Evolutionary conservation across 2,113 vertebrate species (phyloP).

Genomic region (Okapia johnstoni): DNA sequence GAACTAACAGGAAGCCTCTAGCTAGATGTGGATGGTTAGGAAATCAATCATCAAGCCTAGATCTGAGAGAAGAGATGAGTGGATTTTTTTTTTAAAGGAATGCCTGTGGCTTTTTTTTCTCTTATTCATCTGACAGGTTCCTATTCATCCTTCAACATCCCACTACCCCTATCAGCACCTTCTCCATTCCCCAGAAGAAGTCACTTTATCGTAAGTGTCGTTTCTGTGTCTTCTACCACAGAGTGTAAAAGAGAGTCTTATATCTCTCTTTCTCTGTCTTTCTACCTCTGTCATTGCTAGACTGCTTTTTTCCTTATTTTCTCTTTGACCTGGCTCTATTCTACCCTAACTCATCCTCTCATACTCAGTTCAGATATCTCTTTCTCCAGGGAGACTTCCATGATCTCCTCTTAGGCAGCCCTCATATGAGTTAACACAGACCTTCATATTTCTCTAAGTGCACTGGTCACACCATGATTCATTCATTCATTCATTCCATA

Average conservation of each 20-base stretch:
- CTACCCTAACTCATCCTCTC: background rate
- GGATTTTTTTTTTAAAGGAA: background rate
- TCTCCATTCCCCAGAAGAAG: background rate
- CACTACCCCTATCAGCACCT: background rate
- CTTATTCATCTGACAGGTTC: background rate
- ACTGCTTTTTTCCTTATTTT: background rate
- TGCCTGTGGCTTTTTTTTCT: background rate
- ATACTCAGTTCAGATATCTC: background rate
- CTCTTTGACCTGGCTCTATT: background rate
- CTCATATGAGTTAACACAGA: background rate
- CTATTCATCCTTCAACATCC: background rate
- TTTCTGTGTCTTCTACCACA: background rate
- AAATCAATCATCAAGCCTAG: background rate
- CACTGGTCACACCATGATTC: background rate
- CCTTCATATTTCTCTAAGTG: background rate
- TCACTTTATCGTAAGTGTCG: background rate
- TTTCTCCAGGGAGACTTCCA: background rate
- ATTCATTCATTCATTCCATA: background rate
- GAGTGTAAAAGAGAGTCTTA: background rate
- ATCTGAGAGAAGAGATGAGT: background rate
- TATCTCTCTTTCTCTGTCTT: background rate
- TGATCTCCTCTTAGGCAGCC: background rate
- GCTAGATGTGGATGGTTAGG: background rate
- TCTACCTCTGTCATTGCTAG: background rate
- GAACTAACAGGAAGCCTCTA: background rate